Conservation (phyloP, 2,113 vertebrate species). For the Narcine bancroftii region DNA sequence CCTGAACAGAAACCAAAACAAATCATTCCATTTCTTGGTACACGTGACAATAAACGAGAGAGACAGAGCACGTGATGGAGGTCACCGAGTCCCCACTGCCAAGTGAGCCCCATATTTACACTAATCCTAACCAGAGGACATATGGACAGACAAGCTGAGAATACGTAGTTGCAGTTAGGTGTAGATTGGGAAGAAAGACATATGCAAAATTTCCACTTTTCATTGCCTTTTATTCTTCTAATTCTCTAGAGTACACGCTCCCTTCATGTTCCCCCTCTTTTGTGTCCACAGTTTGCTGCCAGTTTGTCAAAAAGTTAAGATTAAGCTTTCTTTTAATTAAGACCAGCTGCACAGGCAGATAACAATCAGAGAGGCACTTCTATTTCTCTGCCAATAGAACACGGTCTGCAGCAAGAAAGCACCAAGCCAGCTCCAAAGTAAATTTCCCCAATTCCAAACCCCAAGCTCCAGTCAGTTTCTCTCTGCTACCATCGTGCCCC, state of each 20-base stretch:
- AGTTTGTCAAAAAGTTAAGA: neutral
- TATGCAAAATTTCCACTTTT: neutral
- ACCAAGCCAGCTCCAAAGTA: neutral
- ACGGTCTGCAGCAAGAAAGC: neutral
- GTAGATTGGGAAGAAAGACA: too few relatives aligned
- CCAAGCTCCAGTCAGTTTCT: neutral
- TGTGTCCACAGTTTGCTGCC: neutral
- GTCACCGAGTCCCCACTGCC: too few relatives aligned
- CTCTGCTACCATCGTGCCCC: neutral
- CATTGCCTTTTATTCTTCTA: neutral
- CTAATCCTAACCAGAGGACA: too few relatives aligned
- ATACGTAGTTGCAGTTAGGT: too few relatives aligned
- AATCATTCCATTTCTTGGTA: too few relatives aligned
- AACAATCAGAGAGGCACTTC: slow-evolving; percentile 4
- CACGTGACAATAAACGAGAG: too few relatives aligned
- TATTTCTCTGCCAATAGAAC: neutral
- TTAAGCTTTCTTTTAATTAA: neutral
- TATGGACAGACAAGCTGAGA: too few relatives aligned
- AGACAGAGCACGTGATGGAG: too few relatives aligned
- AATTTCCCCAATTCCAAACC: neutral
- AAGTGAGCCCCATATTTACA: too few relatives aligned
- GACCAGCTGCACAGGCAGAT: neutral
- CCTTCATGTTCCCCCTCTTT: neutral
- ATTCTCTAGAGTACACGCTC: neutral
- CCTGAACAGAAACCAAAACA: too few relatives aligned